Evolutionary conservation across 2,797 vertebrate genomes (phyloP), one percentile per base, ranked within the genome.

Genomic region (Oreonectes daqikongensis): DNA sequence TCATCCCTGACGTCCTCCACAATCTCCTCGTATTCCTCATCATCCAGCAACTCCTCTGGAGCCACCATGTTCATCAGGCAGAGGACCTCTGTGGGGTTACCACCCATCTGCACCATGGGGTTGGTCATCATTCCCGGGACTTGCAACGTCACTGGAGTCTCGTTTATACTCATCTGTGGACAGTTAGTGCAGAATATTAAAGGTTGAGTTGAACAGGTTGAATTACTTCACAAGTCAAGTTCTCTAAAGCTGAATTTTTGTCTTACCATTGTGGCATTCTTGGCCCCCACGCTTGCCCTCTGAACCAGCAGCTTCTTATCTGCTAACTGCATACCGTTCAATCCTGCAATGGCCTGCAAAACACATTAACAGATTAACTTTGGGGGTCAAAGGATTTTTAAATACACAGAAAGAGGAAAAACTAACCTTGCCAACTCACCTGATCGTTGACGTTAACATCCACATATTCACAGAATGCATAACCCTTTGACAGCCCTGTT

Each of bases 61-160:
- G 96, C 94, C 85, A 98, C 96, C 96, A 98, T 98, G 89, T 98
- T 98, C 95, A 98, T 96, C 88, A 98, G 93, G 84, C 96, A 98
- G 48, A 98, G 90, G 61, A 97, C 95, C 89, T 97, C 95, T 0
- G 96, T 98, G 38, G 96, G 96, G 84, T 96, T 92, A 17, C 96
- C 95, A 0, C 95, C 95, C 95, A 97, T 97, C 89, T 96, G 95
- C 75, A 94, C 94, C 79, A 98, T 92, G 5, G 95, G 94, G 48
- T 95, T 96, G 84, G 95, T 96, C 91, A 94, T 93, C 86, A 97
- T 86, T 40, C 96, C 95, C 0, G 96, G 96, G n/a, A 98, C 96
- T 89, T 98, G 96, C 88, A 98, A 93, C 22, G 96, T 97, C 85
- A 98, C 96, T 0, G 96, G 96, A 8, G 96, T 97, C 93, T 97